A percentile compares a stretch with the other conserved stretches of the same genome.
Evolutionary conservation across 30 jellyfish, hydroid and myxozoan genomes (phyloP).

Genomic region (Aurelia sp.): DNA sequence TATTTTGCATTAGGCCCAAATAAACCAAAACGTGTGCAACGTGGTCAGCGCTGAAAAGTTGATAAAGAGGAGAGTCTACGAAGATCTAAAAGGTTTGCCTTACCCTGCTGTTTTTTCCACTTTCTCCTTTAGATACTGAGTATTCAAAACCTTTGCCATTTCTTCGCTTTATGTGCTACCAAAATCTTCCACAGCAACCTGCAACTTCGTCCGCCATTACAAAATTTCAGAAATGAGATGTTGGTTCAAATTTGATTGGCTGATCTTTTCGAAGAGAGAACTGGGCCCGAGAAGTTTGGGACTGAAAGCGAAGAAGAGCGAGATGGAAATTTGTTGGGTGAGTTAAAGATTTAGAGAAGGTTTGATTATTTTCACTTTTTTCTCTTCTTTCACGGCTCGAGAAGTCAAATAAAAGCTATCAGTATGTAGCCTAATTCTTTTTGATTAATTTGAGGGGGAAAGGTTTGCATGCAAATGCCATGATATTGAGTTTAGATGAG

Average conservation of each 20-base stretch:
- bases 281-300: not conserved
- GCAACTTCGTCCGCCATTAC: conserved; percentile 16
- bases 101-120: conserved; percentile 5
- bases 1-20: too few species aligned
- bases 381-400: too few species aligned
- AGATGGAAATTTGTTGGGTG: too few species aligned
- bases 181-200: not conserved
- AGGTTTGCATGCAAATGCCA: not conserved
- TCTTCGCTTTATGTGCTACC: not conserved
- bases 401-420: too few species aligned
- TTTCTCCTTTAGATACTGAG: conserved; percentile 10
- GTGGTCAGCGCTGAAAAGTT: too few species aligned
- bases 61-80: too few species aligned
- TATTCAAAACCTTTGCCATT: conserved; percentile 11
- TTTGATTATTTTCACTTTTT: too few species aligned
- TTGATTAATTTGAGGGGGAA: conserved; percentile 1
- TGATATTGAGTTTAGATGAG: too few species aligned
- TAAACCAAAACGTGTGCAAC: too few species aligned
- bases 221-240: not conserved
- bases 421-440: not conserved
- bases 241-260: not conserved
- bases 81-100: not conserved
- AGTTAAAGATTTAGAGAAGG: too few species aligned
- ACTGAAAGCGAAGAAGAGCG: too few species aligned
- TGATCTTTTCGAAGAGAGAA: not conserved